Evolutionary conservation across 2,888 invertebrate species (phyloP), one percentile per base, ranked within the genome.

Genomic region (Saturnia pavonia): DNA sequence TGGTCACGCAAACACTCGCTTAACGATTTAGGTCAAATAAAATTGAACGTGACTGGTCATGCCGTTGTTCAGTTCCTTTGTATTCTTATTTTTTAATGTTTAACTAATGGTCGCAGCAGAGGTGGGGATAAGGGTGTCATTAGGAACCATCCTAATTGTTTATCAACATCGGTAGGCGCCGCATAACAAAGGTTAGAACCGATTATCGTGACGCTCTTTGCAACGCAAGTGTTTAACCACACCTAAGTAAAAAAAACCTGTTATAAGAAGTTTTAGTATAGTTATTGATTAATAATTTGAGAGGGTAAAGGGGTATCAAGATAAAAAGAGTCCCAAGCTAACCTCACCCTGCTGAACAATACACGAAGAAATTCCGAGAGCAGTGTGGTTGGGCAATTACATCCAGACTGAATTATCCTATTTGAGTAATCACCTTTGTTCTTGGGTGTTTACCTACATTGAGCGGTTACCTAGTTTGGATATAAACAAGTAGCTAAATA

Each of bases 1-100:
- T 25, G 57, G 57, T 57, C 57, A 57, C 57, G 57, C 57, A 12
- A 57, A 57, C 57, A 12, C 57, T 57, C 57, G 57, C 25, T 57
- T 12, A 57, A 57, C 25, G 57, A 25, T 57, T 25, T 57, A 25
- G 57, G 57, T 57, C 57, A 57, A 57, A 57, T 57, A 57, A 54
- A 54, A 57, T 57, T 57, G 25, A 57, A 25, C 22, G 57, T 57
- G 25, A 11, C 11, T 25, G 57, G 14, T 54, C 57, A 27, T 11
- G 25, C 25, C 25, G 57, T 57, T 11, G 25, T 25, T 27, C 57
- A 3, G 57, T 14, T 25, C 57, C 25, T 57, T 25, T 57, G 57
- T 27, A 22, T 57, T 57, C 57, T 27, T 57, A 14, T 57, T 57
- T 57, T 57, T 27, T 11, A 57, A 27, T 27, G 14, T 25, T 57